Percentiles rank a stretch among this genome's conserved stretches.
Conservation (phyloP, 2,888 invertebrate genomes). For the Dynastes tityus region DNA sequence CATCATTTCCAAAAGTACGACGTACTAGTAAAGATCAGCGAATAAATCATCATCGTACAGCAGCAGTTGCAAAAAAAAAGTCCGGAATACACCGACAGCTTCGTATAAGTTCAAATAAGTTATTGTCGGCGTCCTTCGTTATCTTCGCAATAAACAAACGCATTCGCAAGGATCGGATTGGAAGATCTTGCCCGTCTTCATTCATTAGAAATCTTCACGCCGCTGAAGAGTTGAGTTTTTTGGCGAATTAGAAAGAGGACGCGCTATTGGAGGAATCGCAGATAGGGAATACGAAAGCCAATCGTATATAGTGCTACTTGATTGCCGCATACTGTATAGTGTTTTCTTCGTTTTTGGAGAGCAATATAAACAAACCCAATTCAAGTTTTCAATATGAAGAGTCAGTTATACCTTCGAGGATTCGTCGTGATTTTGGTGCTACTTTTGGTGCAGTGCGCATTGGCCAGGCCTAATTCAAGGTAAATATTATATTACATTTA, state of each 20-base stretch:
- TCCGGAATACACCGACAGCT: too few relatives aligned
- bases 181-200: too few relatives aligned
- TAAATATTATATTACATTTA: slow-evolving; percentile 1
- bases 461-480: slow-evolving; percentile 41
- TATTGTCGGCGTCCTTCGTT: too few relatives aligned
- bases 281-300: background rate
- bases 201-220: background rate
- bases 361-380: too few relatives aligned
- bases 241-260: background rate
- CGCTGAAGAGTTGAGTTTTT: background rate
- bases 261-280: background rate
- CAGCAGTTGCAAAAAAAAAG: too few relatives aligned
- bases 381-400: slow-evolving; percentile 16
- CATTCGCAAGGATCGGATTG: too few relatives aligned
- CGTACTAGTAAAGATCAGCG: slow-evolving; percentile 13
- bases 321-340: background rate
- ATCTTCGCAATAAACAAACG: too few relatives aligned
- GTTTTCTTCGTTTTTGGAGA: slow-evolving; percentile 3
- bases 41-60: background rate
- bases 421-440: slow-evolving; percentile 33
- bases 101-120: too few relatives aligned
- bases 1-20: slow-evolving; percentile 19
- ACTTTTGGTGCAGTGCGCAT: slow-evolving; percentile 32
- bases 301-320: background rate
- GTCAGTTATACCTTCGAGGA: slow-evolving; percentile 25